Conservation (phyloP, 2,113 vertebrate genomes). For the Mohoua ochrocephala region DNA sequence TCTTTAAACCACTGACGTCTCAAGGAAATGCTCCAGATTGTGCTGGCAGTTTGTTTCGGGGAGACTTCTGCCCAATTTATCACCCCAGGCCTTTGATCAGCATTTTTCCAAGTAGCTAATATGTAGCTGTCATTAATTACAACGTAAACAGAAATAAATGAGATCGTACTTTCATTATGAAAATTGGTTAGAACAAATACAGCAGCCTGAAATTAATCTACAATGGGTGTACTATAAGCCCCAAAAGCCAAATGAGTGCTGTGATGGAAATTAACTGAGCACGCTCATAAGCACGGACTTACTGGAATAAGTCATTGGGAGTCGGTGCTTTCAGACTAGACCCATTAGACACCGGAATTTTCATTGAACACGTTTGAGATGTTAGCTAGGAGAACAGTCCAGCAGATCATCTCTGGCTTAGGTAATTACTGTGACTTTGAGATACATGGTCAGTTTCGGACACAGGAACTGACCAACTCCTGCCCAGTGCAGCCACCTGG, state of each 20-base stretch:
- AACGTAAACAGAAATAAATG: background rate
- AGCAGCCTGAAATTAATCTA: background rate
- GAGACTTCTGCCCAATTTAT: background rate
- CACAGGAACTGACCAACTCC: background rate
- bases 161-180: background rate
- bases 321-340: background rate
- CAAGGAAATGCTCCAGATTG: background rate
- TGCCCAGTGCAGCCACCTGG: background rate
- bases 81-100: background rate
- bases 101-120: background rate
- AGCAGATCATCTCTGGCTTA: background rate
- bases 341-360: background rate
- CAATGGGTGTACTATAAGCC: background rate
- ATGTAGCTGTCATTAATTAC: background rate
- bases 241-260: background rate
- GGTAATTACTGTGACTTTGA: background rate
- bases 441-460: rapidly evolving
- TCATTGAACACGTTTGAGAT: background rate
- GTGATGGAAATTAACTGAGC: background rate
- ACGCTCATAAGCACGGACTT: background rate
- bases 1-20: background rate
- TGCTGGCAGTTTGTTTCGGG: background rate
- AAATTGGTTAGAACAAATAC: background rate
- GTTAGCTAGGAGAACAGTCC: background rate
- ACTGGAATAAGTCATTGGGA: background rate